Percentiles rank a stretch among this genome's conserved stretches.
Evolutionary conservation across 1,140 invertebrate genomes (phyloP).

Genomic region (Drosophila erecta): DNA sequence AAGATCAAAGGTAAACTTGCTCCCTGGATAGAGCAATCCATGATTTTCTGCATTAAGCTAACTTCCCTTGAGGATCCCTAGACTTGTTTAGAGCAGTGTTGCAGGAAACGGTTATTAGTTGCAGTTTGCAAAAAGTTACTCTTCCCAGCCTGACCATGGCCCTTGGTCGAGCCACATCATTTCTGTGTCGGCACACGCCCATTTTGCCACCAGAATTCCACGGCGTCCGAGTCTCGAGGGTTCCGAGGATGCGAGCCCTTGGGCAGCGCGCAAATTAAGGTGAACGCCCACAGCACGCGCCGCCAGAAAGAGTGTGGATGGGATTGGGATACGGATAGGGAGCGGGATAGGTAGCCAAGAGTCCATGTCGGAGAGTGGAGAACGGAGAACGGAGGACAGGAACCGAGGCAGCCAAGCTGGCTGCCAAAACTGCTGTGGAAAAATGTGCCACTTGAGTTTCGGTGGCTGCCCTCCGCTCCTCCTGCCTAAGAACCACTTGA

Average conservation of each 20-base stretch:
- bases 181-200: constrained; percentile 60
- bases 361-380: background rate
- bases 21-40: background rate
- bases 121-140: background rate
- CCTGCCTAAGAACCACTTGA: constrained; percentile 2
- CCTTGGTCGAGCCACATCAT: constrained; percentile 60
- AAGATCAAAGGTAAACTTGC: constrained; percentile 59
- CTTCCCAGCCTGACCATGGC: background rate
- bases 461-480: constrained; percentile 10
- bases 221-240: constrained; percentile 9
- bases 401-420: constrained; percentile 65
- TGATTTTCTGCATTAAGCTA: too few relatives aligned
- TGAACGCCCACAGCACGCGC: constrained; percentile 76
- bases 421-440: constrained; percentile 62
- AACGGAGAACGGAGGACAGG: constrained; percentile 1
- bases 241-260: constrained; percentile 31
- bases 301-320: constrained; percentile 31
- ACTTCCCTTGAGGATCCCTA: too few relatives aligned
- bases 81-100: too few relatives aligned
- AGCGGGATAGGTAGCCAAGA: background rate
- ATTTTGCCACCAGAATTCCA: constrained; percentile 57
- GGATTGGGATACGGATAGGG: background rate
- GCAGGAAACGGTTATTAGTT: too few relatives aligned
- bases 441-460: constrained; percentile 66
- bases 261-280: constrained; percentile 65